Evolutionary conservation across 2,888 invertebrate genomes (phyloP).

Genomic region (Lagria hirta): DNA sequence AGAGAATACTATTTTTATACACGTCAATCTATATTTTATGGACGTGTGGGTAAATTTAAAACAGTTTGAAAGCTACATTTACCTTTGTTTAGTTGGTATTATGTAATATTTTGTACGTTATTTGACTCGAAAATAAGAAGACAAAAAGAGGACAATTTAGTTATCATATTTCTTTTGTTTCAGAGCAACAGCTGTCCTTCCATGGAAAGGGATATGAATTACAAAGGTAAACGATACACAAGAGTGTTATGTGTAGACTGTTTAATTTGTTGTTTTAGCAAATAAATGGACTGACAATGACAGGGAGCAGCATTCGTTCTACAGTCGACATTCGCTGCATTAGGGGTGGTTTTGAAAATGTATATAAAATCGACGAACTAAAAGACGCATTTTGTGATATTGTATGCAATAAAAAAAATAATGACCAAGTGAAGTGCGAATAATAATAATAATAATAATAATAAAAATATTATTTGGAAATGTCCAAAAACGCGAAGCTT

Average conservation of each 20-base stretch:
- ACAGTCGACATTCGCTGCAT: constrained; percentile 46
- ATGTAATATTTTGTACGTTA: too few relatives aligned
- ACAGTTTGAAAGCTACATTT: too few relatives aligned
- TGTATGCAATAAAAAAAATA: constrained; percentile 51
- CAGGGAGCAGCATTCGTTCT: constrained; percentile 47
- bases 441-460: too few relatives aligned
- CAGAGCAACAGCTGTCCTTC: constrained; percentile 78
- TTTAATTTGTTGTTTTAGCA: constrained; percentile 52
- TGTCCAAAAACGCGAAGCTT: not conserved
- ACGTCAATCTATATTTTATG: too few relatives aligned
- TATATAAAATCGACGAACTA: constrained; percentile 24
- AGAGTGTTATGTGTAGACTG: constrained; percentile 33
- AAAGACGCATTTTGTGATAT: constrained; percentile 46
- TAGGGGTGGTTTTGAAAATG: constrained; percentile 17
- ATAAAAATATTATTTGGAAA: constrained; percentile 1
- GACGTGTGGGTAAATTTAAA: too few relatives aligned
- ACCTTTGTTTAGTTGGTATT: too few relatives aligned
- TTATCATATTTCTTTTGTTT: constrained; percentile 48
- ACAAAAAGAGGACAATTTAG: too few relatives aligned
- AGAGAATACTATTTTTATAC: too few relatives aligned
- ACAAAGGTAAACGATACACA: constrained; percentile 65
- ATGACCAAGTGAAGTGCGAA: constrained; percentile 47
- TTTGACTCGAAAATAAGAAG: too few relatives aligned
- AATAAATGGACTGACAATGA: constrained; percentile 53
- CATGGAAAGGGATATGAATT: constrained; percentile 88